Evolutionary conservation across 2,797 vertebrate species (phyloP).

Genomic region (Neosilurus mollespiculum): DNA sequence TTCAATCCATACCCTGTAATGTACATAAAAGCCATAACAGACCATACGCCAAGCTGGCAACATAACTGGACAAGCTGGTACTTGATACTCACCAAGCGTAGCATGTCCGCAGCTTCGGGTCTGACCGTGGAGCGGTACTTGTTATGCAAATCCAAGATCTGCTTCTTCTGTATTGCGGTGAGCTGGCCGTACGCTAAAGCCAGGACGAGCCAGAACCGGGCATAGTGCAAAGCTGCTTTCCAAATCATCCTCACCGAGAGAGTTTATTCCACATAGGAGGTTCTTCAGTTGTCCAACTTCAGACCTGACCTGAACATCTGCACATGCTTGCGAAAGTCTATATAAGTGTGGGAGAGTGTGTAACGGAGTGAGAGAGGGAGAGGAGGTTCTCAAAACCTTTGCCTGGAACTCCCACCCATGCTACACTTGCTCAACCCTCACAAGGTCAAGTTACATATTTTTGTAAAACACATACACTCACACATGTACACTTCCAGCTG

Average conservation of each 20-base stretch:
- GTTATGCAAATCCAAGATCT: slow-evolving; percentile 73
- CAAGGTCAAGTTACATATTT: slow-evolving; percentile 27
- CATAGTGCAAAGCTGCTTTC: not conserved
- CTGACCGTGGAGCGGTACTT: slow-evolving; percentile 64
- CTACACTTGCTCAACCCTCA: slow-evolving; percentile 12
- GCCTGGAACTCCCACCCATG: slow-evolving; percentile 15
- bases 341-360: not conserved
- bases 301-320: not conserved
- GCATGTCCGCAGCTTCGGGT: slow-evolving; percentile 69
- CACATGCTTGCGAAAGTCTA: not conserved
- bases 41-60: not conserved
- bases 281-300: not conserved
- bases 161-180: slow-evolving; percentile 61
- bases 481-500: not conserved
- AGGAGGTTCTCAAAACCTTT: not conserved
- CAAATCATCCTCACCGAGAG: slow-evolving; percentile 9
- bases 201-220: slow-evolving; percentile 42
- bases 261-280: not conserved
- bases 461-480: not conserved
- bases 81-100: slow-evolving; percentile 67
- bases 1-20: not conserved
- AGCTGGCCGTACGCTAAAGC: slow-evolving; percentile 62
- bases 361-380: not conserved
- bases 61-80: not conserved
- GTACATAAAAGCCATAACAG: not conserved